Percentiles rank a stretch among this genome's conserved stretches.
These are phyloP conservation scores for Drepana arcuata DNA, from an alignment of 1,140 invertebrate species.

Conservation along the genomic window DNA sequence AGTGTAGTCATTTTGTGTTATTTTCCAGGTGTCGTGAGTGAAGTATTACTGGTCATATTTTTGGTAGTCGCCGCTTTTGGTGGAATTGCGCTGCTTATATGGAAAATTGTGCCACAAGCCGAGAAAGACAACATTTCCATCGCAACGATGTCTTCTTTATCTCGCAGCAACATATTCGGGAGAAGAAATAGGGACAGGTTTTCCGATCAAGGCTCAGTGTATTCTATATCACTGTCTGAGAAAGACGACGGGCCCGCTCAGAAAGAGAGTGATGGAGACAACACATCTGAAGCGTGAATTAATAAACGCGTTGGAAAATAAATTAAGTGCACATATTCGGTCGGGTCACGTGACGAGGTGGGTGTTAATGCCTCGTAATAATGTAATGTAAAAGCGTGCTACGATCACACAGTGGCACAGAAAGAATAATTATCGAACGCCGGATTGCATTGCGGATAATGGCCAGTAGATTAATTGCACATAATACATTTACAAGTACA, in stretches of 20 bases:
- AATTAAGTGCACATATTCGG: too few species aligned
- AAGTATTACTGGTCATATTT: slow-evolving; percentile 60
- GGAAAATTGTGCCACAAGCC: slow-evolving; percentile 62
- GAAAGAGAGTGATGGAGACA: slow-evolving; percentile 48
- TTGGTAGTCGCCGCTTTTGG: slow-evolving; percentile 63
- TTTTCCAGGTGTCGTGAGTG: slow-evolving; percentile 53
- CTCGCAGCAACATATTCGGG: slow-evolving; percentile 45
- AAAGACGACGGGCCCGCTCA: slow-evolving; percentile 50
- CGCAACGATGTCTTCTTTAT: slow-evolving; percentile 40
- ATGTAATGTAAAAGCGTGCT: too few species aligned
- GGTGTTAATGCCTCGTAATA: too few species aligned
- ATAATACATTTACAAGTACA: too few species aligned
- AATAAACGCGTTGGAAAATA: too few species aligned
- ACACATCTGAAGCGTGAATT: slow-evolving; percentile 63
- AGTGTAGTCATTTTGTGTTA: too few species aligned
- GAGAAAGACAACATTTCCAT: slow-evolving; percentile 51
- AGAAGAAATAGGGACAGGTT: slow-evolving; percentile 54
- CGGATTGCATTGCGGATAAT: too few species aligned
- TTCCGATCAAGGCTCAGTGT: slow-evolving; percentile 61
- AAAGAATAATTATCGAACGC: too few species aligned
- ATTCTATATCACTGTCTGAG: slow-evolving; percentile 66
- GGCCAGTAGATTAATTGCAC: slow-evolving; percentile 13
- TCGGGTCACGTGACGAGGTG: too few species aligned
- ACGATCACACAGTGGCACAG: too few species aligned
- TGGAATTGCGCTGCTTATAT: slow-evolving; percentile 59